Percentiles rank a stretch among this genome's conserved stretches.
phyloP scores from a whole-genome alignment of 2,113 vertebrate genomes.

The Pedetes capensis region DNA sequence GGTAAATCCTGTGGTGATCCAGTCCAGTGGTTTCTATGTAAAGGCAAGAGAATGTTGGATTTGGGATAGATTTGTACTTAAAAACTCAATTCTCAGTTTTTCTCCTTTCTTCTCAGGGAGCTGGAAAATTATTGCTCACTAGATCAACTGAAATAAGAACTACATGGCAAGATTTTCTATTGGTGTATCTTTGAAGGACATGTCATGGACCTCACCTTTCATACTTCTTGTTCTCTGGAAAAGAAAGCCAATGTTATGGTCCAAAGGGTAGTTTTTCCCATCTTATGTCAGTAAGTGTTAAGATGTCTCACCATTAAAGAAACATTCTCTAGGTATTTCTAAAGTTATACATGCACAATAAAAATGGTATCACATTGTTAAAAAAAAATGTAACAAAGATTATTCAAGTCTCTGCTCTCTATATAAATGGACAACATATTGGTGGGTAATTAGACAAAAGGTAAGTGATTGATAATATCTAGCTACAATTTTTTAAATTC shows the following conservation, averaged over 20 bases:
- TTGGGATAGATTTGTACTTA: slow-evolving; percentile 58
- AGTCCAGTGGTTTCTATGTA: slow-evolving; percentile 31
- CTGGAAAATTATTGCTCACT: slow-evolving; percentile 36
- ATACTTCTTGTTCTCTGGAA: slow-evolving; percentile 32
- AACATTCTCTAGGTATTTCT: slow-evolving; percentile 6
- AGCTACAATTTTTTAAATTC: background rate
- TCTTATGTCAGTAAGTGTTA: slow-evolving; percentile 18
- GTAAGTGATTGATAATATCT: background rate
- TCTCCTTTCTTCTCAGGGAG: slow-evolving; percentile 50
- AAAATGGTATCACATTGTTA: background rate
- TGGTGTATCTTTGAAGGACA: slow-evolving; percentile 51
- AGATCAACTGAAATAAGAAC: slow-evolving; percentile 67
- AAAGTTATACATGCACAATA: background rate
- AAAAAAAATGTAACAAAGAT: background rate
- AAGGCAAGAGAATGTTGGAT: slow-evolving; percentile 28
- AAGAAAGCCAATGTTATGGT: background rate
- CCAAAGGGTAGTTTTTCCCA: slow-evolving; percentile 18
- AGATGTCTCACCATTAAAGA: slow-evolving; percentile 9
- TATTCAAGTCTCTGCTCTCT: background rate
- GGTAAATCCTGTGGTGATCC: slow-evolving; percentile 20
- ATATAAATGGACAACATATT: background rate
- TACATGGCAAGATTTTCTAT: slow-evolving; percentile 53
- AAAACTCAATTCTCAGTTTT: slow-evolving; percentile 61
- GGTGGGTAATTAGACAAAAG: background rate
- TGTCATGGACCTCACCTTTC: slow-evolving; percentile 10